Percentiles rank a stretch among this genome's conserved stretches.
Conservation (phyloP, 2,797 vertebrate species). For the Glyptemys insculpta region DNA sequence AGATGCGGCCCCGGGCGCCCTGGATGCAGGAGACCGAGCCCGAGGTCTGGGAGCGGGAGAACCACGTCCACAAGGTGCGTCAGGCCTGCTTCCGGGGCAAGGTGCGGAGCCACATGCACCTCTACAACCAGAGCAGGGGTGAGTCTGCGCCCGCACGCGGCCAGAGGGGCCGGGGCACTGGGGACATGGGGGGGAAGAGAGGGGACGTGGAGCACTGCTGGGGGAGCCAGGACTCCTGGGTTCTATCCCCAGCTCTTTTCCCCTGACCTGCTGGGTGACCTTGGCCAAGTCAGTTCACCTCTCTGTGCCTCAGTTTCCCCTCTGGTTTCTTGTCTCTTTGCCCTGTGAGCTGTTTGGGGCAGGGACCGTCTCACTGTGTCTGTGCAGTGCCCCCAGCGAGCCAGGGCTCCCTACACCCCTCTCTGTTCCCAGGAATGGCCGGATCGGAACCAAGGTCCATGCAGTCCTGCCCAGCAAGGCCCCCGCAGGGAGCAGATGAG, state of each 20-base stretch:
- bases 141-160: not conserved
- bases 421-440: not conserved
- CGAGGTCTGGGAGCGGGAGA: not conserved
- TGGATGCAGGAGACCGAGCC: not conserved
- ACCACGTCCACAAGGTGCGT: not conserved
- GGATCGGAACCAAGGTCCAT: not conserved
- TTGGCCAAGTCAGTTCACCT: not conserved
- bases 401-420: not conserved
- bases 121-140: not conserved
- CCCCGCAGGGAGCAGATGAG: too few relatives aligned
- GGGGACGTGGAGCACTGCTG: not conserved
- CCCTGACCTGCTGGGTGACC: not conserved
- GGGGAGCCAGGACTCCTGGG: too few relatives aligned
- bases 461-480: not conserved
- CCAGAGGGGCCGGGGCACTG: too few relatives aligned
- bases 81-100: too few relatives aligned
- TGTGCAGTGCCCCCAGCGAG: not conserved
- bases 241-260: too few relatives aligned
- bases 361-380: not conserved
- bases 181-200: fast-evolving
- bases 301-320: not conserved
- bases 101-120: not conserved
- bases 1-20: not conserved
- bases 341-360: not conserved
- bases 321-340: not conserved